Evolutionary conservation across 2,888 invertebrate genomes (phyloP).

Genomic region (Caenorhabditis drosophilae): DNA sequence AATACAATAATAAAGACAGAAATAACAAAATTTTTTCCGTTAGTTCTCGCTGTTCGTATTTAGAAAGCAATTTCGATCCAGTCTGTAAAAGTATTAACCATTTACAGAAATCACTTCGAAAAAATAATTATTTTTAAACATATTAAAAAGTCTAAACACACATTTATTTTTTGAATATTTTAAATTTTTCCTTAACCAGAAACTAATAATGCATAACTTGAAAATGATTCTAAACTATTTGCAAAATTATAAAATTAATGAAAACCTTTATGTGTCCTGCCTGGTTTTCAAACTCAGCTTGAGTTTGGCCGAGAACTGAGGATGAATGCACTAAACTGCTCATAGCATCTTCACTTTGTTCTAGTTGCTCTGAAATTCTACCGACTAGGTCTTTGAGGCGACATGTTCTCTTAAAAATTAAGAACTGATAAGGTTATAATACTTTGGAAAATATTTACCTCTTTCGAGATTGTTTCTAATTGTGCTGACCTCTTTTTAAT

Average conservation of each 20-base stretch:
- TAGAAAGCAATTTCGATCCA: conserved; percentile 87
- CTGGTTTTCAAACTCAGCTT: conserved; percentile 56
- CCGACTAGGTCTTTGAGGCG: conserved; percentile 45
- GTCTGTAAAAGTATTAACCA: conserved; percentile 75
- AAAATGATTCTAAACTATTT: neutral
- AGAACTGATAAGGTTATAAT: neutral
- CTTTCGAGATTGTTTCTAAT: no score
- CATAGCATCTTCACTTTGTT: conserved; percentile 75
- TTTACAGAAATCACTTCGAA: neutral
- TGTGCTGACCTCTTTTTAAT: conserved; percentile 6
- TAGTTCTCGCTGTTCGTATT: conserved; percentile 90
- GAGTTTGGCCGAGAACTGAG: conserved; percentile 61
- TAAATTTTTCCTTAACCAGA: neutral
- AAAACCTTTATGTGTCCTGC: conserved; percentile 46
- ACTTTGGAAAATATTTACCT: conserved; percentile 8
- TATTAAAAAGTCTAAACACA: neutral
- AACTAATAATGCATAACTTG: neutral
- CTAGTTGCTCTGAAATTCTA: conserved; percentile 53
- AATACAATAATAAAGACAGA: conserved; percentile 85
- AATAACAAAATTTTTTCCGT: conserved; percentile 90
- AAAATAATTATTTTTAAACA: neutral
- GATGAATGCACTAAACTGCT: conserved; percentile 77
- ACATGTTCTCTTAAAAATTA: conserved; percentile 21
- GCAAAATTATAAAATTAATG: neutral
- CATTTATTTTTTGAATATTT: neutral